Percentiles rank a stretch among this genome's conserved stretches.
Conservation (phyloP, 2,113 vertebrate species). For the Poeciliopsis prolifica region DNA sequence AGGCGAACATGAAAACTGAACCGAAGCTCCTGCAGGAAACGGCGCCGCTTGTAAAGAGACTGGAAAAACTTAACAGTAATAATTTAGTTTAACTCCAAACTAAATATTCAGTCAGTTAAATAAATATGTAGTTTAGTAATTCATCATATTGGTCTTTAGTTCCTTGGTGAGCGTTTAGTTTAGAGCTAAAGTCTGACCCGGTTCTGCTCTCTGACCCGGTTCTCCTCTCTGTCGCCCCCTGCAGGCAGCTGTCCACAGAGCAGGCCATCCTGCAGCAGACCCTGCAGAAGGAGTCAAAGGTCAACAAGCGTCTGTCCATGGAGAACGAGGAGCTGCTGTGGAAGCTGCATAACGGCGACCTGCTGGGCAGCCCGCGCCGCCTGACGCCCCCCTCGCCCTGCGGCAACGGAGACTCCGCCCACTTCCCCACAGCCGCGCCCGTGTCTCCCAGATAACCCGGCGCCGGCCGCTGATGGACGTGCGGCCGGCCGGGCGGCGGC, state of each 20-base stretch:
- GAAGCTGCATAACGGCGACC: conserved; percentile 95
- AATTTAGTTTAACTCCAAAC: no score
- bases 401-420: conserved; percentile 79
- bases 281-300: conserved; percentile 94
- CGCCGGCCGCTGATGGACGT: not conserved
- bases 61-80: no score
- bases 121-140: no score
- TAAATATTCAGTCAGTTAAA: no score
- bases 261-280: conserved; percentile 92
- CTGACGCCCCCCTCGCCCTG: conserved; percentile 87
- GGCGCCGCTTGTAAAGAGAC: no score
- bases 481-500: no score
- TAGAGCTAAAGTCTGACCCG: no score
- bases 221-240: conserved; percentile 37
- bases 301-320: conserved; percentile 96
- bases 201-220: no score
- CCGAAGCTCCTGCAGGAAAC: no score
- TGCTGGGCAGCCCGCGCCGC: conserved; percentile 87
- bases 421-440: conserved; percentile 80
- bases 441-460: conserved; percentile 86
- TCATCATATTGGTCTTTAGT: no score
- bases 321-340: conserved; percentile 97
- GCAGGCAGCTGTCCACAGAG: conserved; percentile 92
- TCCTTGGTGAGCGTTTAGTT: no score
- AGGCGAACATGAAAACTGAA: no score